Conservation (phyloP, 2,888 invertebrate genomes). For the Bursaphelenchus okinawaensis region DNA sequence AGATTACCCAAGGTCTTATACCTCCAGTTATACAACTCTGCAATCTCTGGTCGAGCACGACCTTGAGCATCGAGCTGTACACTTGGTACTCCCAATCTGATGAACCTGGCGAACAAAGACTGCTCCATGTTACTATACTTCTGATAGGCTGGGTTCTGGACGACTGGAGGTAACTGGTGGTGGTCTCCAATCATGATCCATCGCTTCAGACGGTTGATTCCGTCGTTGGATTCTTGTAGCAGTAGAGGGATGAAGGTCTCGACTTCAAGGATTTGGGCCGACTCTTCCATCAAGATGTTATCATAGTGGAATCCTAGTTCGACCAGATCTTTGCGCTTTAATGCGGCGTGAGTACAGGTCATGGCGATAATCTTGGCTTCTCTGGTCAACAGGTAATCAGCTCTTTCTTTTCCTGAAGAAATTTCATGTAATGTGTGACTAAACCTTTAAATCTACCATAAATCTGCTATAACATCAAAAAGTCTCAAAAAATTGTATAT, state of each 20-base stretch:
- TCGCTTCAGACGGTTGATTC: conserved; percentile 85
- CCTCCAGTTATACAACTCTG: conserved; percentile 62
- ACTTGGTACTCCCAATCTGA: conserved; percentile 89
- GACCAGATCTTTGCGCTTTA: conserved; percentile 90
- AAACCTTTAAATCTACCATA: neutral
- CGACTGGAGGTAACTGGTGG: conserved; percentile 96
- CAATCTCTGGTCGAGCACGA: conserved; percentile 74
- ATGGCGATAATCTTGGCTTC: conserved; percentile 99
- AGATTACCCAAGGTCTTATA: conserved; percentile 75
- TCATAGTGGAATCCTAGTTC: conserved; percentile 78
- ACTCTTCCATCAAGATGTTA: conserved; percentile 98
- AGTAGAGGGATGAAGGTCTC: conserved; percentile 97
- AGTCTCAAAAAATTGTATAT: no score
- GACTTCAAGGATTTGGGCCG: conserved; percentile 96
- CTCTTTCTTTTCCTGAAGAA: neutral
- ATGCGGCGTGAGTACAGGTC: conserved; percentile 98
- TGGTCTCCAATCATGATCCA: conserved; percentile 99
- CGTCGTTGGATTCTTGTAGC: conserved; percentile 92
- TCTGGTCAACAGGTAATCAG: conserved; percentile 33
- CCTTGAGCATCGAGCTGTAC: conserved; percentile 97
- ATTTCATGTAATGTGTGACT: no score
- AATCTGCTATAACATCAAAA: conserved; percentile 69
- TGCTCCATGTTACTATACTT: conserved; percentile 99
- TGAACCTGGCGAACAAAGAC: conserved; percentile 90
- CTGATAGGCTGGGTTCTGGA: conserved; percentile 99